Percentiles rank a stretch among this genome's conserved stretches.
phyloP scores from a whole-genome alignment of 1,140 invertebrate genomes.

The Subanguina moxae region DNA sequence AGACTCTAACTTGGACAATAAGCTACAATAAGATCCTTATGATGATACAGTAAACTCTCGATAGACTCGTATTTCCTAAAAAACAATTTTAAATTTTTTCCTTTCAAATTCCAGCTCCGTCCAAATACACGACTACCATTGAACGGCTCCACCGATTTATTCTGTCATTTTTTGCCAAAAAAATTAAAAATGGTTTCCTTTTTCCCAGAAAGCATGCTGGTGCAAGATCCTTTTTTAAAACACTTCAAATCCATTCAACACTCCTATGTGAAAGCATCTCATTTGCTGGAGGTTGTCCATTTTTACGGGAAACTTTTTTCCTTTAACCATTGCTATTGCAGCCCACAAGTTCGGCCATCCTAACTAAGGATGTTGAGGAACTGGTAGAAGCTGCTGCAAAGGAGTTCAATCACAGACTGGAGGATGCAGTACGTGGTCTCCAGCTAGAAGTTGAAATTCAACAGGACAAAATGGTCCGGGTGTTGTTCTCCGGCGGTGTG shows the following conservation, averaged over 20 bases:
- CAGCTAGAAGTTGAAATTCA: neutral
- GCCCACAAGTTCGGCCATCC: neutral
- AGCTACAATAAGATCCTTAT: too few relatives aligned
- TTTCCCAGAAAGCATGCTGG: neutral
- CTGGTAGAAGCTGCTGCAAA: neutral
- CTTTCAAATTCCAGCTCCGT: too few relatives aligned
- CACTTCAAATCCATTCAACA: neutral
- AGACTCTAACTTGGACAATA: too few relatives aligned
- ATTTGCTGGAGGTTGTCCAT: neutral
- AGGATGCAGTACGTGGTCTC: neutral
- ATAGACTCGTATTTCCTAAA: neutral
- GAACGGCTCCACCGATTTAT: too few relatives aligned
- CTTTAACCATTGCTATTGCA: neutral
- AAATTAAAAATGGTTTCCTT: neutral
- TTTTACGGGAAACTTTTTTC: too few relatives aligned
- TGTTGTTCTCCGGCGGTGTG: slow-evolving; percentile 37
- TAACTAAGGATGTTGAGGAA: neutral
- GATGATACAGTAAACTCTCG: too few relatives aligned
- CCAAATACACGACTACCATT: too few relatives aligned
- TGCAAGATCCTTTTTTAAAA: neutral
- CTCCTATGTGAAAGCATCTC: neutral
- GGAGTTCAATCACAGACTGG: neutral
- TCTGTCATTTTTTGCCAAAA: too few relatives aligned
- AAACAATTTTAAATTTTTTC: too few relatives aligned
- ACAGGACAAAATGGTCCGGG: neutral